A percentile compares a stretch with the other conserved stretches of the same genome.
Conservation (phyloP, 2,113 vertebrate genomes). For the Saiga tatarica region DNA sequence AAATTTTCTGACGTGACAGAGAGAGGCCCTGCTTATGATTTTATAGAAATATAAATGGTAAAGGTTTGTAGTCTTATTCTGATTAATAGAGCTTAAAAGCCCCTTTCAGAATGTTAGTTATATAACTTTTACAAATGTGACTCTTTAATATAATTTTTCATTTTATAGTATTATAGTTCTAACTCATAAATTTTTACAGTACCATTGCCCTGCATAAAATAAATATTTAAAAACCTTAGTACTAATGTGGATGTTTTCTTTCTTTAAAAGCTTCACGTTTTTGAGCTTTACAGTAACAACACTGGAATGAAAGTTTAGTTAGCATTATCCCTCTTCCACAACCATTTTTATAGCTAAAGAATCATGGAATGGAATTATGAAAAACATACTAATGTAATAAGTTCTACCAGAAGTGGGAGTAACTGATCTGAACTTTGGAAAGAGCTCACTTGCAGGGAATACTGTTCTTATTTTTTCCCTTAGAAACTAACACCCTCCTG, state of each 20-base stretch:
- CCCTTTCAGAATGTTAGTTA: not conserved
- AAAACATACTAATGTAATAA: not conserved
- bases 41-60: not conserved
- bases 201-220: not conserved
- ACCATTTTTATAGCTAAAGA: not conserved
- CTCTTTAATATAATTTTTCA: constrained; percentile 2
- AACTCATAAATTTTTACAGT: not conserved
- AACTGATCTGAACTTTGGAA: not conserved
- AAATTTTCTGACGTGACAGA: not conserved
- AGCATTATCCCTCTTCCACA: not conserved
- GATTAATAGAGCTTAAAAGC: not conserved
- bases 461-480: not conserved
- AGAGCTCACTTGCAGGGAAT: not conserved
- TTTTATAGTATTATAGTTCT: not conserved
- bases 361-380: not conserved
- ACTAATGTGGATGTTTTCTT: not conserved
- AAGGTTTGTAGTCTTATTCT: not conserved
- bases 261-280: not conserved
- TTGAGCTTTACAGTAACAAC: not conserved
- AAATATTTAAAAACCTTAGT: not conserved
- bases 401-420: not conserved
- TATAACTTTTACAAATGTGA: not conserved
- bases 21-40: not conserved
- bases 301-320: not conserved
- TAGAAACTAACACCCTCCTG: not conserved